These are phyloP conservation scores for Solenopsis fugax DNA, from an alignment of 1,140 invertebrate species.

Conservation along the genomic window DNA sequence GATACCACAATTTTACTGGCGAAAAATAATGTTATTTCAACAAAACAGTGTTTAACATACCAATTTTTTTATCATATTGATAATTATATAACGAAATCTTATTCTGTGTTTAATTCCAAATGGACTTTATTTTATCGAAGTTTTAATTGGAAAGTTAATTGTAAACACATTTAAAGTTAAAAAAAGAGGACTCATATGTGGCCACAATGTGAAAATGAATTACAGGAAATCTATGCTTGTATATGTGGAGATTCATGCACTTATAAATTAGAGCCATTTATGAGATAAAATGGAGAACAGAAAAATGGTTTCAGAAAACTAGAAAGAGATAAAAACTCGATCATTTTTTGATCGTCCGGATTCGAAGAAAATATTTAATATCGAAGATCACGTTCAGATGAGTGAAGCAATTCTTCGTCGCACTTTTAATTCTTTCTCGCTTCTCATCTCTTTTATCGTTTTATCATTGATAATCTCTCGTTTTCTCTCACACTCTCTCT, in stretches of 20 bases:
- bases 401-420: neutral
- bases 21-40: constrained; percentile 6
- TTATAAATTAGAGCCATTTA: too few species aligned
- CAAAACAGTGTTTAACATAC: neutral
- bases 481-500: neutral
- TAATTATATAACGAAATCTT: constrained; percentile 12
- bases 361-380: constrained; percentile 45
- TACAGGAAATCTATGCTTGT: neutral
- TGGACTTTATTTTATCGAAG: neutral
- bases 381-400: neutral
- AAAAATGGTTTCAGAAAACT: constrained; percentile 21
- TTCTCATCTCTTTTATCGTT: neutral
- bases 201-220: neutral
- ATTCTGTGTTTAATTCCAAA: neutral
- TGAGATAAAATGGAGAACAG: neutral
- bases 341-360: constrained; percentile 25
- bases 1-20: neutral
- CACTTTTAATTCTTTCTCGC: constrained; percentile 43
- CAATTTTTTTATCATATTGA: neutral
- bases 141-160: neutral
- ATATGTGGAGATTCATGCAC: neutral
- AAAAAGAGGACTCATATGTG: neutral
- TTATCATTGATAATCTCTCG: constrained; percentile 23
- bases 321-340: constrained; percentile 20
- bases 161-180: constrained; percentile 25